Percentiles rank a stretch among this genome's conserved stretches.
These are phyloP conservation scores for Desoria tigrina DNA, from an alignment of 2,888 invertebrate genomes.

Conservation along the genomic window DNA sequence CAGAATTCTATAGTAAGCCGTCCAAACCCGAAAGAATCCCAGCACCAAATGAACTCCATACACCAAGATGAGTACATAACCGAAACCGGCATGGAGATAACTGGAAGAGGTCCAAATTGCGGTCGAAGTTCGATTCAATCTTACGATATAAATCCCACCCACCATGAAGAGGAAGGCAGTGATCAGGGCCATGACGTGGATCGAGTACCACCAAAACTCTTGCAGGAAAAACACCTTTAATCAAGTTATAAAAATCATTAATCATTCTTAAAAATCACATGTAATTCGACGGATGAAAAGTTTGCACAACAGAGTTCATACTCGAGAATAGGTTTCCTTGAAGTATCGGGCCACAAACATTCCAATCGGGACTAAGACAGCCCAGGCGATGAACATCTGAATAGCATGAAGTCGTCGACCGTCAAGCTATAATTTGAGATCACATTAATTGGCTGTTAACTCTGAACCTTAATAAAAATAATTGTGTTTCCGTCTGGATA, in stretches of 20 bases:
- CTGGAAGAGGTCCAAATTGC: conserved; percentile 13
- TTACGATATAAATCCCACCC: conserved; percentile 27
- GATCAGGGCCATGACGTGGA: conserved; percentile 24
- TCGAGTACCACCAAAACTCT: conserved; percentile 39
- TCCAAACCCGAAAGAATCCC: conserved; percentile 14
- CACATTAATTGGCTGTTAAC: too few relatives aligned
- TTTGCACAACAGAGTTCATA: too few relatives aligned
- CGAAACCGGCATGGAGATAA: conserved; percentile 19
- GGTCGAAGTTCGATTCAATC: conserved; percentile 7
- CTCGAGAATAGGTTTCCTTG: conserved; percentile 36
- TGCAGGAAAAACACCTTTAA: conserved; percentile 33
- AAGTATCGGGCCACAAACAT: conserved; percentile 31
- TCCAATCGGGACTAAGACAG: conserved; percentile 26
- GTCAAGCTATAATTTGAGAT: conserved; percentile 22
- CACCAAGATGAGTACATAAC: conserved; percentile 10
- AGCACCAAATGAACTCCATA: conserved; percentile 24
- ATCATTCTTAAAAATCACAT: neutral
- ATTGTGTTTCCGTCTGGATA: too few relatives aligned
- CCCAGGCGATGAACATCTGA: conserved; percentile 30
- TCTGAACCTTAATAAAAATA: neutral
- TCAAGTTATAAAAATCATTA: too few relatives aligned
- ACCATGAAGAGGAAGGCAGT: conserved; percentile 28
- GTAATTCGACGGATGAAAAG: too few relatives aligned
- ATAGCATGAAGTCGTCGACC: conserved; percentile 26
- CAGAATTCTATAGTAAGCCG: conserved; percentile 8